Evolutionary conservation across 2,113 vertebrate species (phyloP).

Genomic region (Chlorodrepanis virens): DNA sequence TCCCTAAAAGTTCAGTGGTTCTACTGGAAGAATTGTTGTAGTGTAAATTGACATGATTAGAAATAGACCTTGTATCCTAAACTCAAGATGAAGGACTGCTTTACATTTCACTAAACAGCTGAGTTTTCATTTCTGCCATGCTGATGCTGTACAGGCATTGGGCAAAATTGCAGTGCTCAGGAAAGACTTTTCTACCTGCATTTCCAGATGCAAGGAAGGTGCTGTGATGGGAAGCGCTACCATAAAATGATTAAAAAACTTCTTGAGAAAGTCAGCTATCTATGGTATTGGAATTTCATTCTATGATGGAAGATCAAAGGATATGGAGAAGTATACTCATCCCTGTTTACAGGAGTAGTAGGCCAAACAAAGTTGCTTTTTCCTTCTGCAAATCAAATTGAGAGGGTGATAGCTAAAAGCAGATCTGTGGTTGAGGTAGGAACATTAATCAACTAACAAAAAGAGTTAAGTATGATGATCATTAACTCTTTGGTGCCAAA

Average conservation of each 20-base stretch:
- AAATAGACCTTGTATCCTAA: neutral
- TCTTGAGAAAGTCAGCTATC: neutral
- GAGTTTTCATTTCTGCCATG: neutral
- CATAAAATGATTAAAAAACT: neutral
- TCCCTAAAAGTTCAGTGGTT: neutral
- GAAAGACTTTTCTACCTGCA: neutral
- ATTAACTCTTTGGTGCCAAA: neutral
- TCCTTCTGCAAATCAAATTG: neutral
- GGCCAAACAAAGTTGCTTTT: neutral
- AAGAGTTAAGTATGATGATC: neutral
- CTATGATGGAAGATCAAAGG: neutral
- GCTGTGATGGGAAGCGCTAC: neutral
- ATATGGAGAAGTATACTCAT: neutral
- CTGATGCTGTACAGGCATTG: neutral
- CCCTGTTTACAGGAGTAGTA: neutral
- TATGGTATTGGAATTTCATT: neutral
- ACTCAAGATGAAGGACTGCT: neutral
- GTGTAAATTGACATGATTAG: neutral
- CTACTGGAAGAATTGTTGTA: neutral
- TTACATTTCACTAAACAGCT: neutral
- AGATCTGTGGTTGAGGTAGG: neutral
- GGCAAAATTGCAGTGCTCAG: slow-evolving; percentile 22
- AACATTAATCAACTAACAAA: neutral
- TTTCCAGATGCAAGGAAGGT: neutral
- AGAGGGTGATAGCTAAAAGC: neutral